Conservation (phyloP, 2,797 vertebrate species). For the Falco columbarius region DNA sequence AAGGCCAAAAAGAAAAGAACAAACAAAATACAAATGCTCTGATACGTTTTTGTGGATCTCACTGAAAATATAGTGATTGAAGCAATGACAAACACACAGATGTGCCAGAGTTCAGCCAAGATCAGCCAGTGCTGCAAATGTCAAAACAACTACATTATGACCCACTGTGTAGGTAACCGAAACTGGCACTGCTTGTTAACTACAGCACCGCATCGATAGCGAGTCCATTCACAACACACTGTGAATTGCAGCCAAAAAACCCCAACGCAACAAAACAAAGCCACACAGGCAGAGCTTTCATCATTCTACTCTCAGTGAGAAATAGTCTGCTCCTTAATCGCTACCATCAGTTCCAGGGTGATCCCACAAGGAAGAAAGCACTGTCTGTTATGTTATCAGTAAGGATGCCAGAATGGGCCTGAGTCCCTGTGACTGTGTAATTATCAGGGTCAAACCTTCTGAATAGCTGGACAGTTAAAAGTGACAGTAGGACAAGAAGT, state of each 20-base stretch:
- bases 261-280: constrained; percentile 8
- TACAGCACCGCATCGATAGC: not conserved
- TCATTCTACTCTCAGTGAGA: not conserved
- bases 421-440: not conserved
- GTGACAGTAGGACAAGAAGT: not conserved
- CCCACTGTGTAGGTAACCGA: not conserved
- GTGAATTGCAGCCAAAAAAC: not conserved
- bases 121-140: not conserved
- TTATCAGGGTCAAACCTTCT: not conserved
- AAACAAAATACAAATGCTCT: not conserved
- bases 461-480: not conserved
- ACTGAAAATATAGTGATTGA: not conserved
- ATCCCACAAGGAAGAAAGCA: not conserved
- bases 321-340: not conserved
- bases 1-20: not conserved
- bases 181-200: constrained; percentile 16
- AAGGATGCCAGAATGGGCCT: not conserved
- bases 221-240: not conserved
- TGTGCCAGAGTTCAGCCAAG: not conserved
- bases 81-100: not conserved
- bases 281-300: not conserved
- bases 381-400: not conserved
- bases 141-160: not conserved
- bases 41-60: not conserved
- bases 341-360: not conserved